Evolutionary conservation across 2,888 invertebrate genomes (phyloP).

Genomic region (Zaprionus lineosus): DNA sequence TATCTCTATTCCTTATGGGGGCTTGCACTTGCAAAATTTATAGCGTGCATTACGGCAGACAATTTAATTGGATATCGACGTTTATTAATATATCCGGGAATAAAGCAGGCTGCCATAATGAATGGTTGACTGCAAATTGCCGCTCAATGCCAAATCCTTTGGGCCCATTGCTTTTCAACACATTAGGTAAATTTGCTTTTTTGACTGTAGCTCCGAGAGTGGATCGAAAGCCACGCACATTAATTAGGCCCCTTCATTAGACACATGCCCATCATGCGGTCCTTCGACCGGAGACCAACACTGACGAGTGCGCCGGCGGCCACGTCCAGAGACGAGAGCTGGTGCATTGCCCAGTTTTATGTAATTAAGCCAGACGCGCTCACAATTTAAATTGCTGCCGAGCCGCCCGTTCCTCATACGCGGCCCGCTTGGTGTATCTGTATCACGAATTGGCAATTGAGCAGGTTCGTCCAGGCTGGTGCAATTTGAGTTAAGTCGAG

Average conservation of each 20-base stretch:
- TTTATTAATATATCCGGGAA: constrained; percentile 68
- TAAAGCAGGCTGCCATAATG: constrained; percentile 23
- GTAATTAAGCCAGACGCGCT: constrained; percentile 78
- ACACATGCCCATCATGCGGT: constrained; percentile 70
- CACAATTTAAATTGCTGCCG: constrained; percentile 76
- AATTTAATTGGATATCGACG: constrained; percentile 77
- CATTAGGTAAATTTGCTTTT: constrained; percentile 47
- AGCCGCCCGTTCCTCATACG: constrained; percentile 15
- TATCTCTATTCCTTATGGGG: constrained; percentile 60
- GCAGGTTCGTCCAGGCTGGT: constrained; percentile 33
- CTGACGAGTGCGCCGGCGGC: constrained; percentile 53
- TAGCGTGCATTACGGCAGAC: constrained; percentile 68
- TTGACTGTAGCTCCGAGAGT: constrained; percentile 7
- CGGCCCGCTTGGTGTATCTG: constrained; percentile 60
- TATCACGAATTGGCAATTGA: constrained; percentile 80
- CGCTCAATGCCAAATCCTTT: constrained; percentile 17
- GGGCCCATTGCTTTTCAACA: constrained; percentile 64
- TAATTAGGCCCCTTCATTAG: constrained; percentile 78
- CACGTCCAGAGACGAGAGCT: constrained; percentile 17
- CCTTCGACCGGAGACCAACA: constrained; percentile 4
- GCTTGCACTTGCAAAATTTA: constrained; percentile 52
- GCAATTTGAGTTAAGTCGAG: constrained; percentile 53
- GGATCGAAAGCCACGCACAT: constrained; percentile 49
- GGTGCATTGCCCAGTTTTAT: constrained; percentile 53
- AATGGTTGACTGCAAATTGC: constrained; percentile 3